Evolutionary conservation across 2,888 invertebrate genomes (phyloP), one percentile per base, ranked within the genome.

Genomic region (Pandemis heparana): DNA sequence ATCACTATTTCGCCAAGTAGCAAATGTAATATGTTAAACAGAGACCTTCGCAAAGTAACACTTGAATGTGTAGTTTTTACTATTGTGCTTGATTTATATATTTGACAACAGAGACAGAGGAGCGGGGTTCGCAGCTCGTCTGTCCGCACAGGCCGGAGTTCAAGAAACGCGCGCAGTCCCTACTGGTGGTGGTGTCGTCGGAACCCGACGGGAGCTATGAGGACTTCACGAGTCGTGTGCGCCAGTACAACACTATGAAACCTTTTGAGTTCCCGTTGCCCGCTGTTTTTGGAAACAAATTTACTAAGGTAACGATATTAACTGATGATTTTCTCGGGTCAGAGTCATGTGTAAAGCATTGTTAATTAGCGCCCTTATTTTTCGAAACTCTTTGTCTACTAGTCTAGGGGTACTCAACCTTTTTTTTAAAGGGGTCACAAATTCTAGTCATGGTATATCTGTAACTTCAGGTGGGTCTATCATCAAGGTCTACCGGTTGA

Each of bases 121-220:
- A 93, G 41, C 88, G 89, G 6, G 88, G 85, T 1, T 93, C 95
- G 64, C 95, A 95, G 80, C 89, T 95, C 82, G 94, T 92, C 75
- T 92, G 95, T 92, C 85, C 91, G 0, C 96, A 96, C 80, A 95
- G 95, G 41, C 88, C 92, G 70, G 95, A 95, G 84, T 96, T 96
- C 82, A 89, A 95, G 79, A 97, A 96, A 84, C 95, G 96, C 63
- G 97, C 97, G 1, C 96, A 96, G 82, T 98, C 98, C 3, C 93
- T 99, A 39, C 95, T 99, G 75, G 98, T 99, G 23, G 97, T 99
- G 60, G 98, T 97, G 0, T 97, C 98, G 0, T 97, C 98, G 32
- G 97, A 98, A 63, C 98, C 99, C 0, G 95, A 96, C 78, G 88
- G 91, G 77, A 95, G 96, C 80, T 97, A 97, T 83, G 96, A 96